Evolutionary conservation across 2,888 invertebrate species (phyloP), one percentile per base, ranked within the genome.

Genomic region (Limenitis camilla): DNA sequence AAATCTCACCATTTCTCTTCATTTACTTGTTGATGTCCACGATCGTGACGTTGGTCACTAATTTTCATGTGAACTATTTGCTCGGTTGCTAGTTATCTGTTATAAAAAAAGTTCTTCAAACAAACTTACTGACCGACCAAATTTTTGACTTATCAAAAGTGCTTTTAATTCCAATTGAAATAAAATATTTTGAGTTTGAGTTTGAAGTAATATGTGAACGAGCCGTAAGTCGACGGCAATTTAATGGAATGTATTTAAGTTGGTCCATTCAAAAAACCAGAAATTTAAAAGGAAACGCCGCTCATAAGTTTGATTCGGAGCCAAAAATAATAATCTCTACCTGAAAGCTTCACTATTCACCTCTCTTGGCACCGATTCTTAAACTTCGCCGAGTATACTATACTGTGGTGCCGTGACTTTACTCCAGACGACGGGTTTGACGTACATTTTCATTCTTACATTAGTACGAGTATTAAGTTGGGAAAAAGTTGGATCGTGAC

Each of bases 321-420:
- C 66, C 67, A 67, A 67, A 60, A 66, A 65, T 66, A 66, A 64
- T 65, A 66, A 64, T 65, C 63, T 62, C 53, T 65, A 67, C 67
- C 67, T 67, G 66, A 63, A 65, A 66, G 63, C 60, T 61, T 63
- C 60, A 58, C 63, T 60, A 64, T 61, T 65, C 63, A 61, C 56
- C 56, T 59, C 59, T 60, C 58, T 66, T 66, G 65, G 65, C 66
- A 67, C 63, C 58, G 52, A 55, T 58, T 63, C 62, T 60, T 61
- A 60, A 63, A 59, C 61, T 60, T 59, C 59, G 56, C 59, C 52
- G 40, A 47, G 57, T 60, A 56, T 60, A 56, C 45, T 45, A 30
- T 45, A 51, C 55, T 55, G 53, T 59, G 61, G 58, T 51, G 53
- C 53, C 44, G 55, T 47, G 49, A 54, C 55, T 50, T 38, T 57